These are phyloP conservation scores for Heliconius congener DNA, from an alignment of 1,140 invertebrate species.

Conservation along the genomic window DNA sequence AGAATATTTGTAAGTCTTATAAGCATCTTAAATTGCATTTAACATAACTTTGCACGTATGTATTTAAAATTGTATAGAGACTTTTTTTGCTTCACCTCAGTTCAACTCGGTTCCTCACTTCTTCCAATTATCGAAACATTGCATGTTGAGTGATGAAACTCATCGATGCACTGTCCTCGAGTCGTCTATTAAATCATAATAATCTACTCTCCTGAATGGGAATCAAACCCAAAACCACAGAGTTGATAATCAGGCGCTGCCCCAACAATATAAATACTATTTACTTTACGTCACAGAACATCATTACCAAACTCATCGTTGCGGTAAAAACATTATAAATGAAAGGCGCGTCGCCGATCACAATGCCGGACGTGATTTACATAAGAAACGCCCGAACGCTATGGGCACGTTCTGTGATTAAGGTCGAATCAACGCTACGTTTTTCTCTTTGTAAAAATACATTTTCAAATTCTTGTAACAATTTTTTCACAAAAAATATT, in stretches of 20 bases:
- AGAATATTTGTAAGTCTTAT: too few species aligned
- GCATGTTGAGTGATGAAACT: not conserved
- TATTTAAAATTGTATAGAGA: too few species aligned
- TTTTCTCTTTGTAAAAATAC: slow-evolving; percentile 4
- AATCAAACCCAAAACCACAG: not conserved
- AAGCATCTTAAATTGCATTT: too few species aligned
- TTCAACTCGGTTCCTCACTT: too few species aligned
- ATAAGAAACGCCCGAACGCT: slow-evolving; percentile 13
- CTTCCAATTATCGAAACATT: not conserved
- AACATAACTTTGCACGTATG: too few species aligned
- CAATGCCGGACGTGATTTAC: slow-evolving; percentile 18
- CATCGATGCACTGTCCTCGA: not conserved
- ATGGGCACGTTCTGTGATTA: slow-evolving; percentile 14
- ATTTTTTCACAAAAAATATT: not conserved
- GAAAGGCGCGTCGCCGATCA: slow-evolving; percentile 10
- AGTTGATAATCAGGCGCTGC: not conserved
- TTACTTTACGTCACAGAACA: slow-evolving; percentile 2
- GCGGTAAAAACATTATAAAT: slow-evolving; percentile 17
- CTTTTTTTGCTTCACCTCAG: too few species aligned
- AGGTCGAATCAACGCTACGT: slow-evolving; percentile 13
- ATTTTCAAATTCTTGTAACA: not conserved
- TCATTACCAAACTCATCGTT: slow-evolving; percentile 11
- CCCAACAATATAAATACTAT: not conserved
- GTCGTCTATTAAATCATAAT: not conserved
- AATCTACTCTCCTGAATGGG: not conserved